phyloP scores from a whole-genome alignment of 37 sponge, comb jelly and placozoan species.

The Oopsacas minuta region DNA sequence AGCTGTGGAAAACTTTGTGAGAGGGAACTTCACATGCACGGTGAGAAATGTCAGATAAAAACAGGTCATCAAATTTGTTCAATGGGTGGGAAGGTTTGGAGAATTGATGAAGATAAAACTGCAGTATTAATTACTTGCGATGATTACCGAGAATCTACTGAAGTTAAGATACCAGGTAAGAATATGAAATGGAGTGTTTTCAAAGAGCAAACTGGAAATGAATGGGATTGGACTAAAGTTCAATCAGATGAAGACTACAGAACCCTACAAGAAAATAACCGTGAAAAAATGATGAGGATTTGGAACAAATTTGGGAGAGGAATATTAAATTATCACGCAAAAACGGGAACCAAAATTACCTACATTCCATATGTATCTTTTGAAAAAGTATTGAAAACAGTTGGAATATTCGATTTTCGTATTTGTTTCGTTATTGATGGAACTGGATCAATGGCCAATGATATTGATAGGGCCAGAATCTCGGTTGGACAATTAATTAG shows the following conservation, averaged over 20 bases:
- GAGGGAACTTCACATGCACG: background rate
- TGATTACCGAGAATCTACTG: background rate
- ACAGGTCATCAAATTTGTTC: conserved; percentile 8
- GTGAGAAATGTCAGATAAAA: background rate
- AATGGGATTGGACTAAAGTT: background rate
- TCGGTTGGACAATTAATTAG: background rate
- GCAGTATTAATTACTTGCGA: background rate
- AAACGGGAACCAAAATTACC: background rate
- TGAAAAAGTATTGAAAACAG: background rate
- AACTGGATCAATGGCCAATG: background rate
- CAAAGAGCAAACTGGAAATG: background rate
- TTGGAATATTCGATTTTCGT: background rate
- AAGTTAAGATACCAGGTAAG: background rate
- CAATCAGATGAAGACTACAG: background rate
- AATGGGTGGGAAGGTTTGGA: conserved; percentile 14
- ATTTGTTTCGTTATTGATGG: conserved; percentile 16
- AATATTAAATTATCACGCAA: background rate
- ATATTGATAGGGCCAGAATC: background rate
- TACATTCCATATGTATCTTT: background rate
- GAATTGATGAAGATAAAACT: background rate
- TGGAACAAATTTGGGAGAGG: background rate
- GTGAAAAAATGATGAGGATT: background rate
- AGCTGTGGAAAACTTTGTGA: conserved; percentile 5
- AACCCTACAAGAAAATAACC: background rate
- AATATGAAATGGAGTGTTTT: background rate